A percentile compares a stretch with the other conserved stretches of the same genome.
Evolutionary conservation across 2,797 vertebrate species (phyloP).

Genomic region (Manis crassicaudata): DNA sequence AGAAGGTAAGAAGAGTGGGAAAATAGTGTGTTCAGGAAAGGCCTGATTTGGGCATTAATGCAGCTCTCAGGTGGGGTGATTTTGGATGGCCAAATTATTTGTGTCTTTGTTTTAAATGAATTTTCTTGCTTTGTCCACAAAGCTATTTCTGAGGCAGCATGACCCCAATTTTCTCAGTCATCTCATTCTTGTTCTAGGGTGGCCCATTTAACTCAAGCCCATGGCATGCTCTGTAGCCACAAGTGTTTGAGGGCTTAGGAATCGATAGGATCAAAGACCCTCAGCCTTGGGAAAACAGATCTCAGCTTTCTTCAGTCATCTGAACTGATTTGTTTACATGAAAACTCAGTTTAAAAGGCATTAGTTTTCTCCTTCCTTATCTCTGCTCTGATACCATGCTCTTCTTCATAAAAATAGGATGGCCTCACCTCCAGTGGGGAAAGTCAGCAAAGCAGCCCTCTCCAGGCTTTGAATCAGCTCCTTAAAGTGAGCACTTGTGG

Average conservation of each 20-base stretch:
- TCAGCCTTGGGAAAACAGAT: conserved; percentile 62
- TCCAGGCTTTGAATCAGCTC: background rate
- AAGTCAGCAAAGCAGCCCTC: conserved; percentile 29
- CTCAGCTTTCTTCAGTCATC: conserved; percentile 45
- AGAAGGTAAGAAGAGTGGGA: conserved; percentile 89
- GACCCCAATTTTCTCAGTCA: background rate
- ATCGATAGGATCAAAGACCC: conserved; percentile 70
- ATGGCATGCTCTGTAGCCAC: conserved; percentile 33
- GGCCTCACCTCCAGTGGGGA: background rate
- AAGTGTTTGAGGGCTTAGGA: conserved; percentile 52
- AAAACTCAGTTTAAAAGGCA: conserved; percentile 73
- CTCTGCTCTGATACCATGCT: conserved; percentile 48
- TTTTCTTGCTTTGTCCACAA: background rate
- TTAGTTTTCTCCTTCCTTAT: conserved; percentile 74
- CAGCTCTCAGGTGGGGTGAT: background rate
- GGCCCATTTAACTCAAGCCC: conserved; percentile 42
- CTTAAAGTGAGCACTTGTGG: background rate
- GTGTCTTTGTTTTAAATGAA: background rate
- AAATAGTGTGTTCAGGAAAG: background rate
- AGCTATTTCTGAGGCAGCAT: background rate
- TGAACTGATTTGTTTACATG: conserved; percentile 66
- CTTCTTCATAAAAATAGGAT: conserved; percentile 27
- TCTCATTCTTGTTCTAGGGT: conserved; percentile 31
- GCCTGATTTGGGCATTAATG: background rate
- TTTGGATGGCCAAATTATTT: background rate